Base-by-base conservation (phyloP, 2,113 vertebrate species). In the Tachuris rubrigastra region DNA sequence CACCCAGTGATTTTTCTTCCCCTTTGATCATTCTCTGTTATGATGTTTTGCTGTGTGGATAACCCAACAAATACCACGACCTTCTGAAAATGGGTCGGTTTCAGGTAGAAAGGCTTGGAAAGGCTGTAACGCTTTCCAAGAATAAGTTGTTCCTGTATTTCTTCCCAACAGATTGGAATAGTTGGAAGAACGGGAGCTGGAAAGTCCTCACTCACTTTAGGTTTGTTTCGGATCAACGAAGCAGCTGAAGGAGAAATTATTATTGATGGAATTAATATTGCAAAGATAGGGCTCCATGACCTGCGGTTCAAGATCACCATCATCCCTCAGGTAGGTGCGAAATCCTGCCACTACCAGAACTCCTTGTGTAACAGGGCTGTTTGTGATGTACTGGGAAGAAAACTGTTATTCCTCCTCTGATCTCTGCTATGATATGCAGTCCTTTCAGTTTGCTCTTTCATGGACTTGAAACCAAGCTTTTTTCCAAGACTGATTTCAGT, bases 161-260 rank as follows among this genome's bases (percentile, higher is more conserved):
- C 66, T 89, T 67, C 37, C 59, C 44, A 56, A n/a, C 55, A 99
- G 99, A 98, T 99, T 72, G 99, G 99, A 62, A 99, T 99, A 14
- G 99, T 99, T 81, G 99, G 99, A 13, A 98, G 99, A 63, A 99
- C 99, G 0, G 99, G 99, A 92, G 99, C 99, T 0, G 99, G 99
- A 21, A 99, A 99, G 96, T 99, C 99, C 0, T 99, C 99, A 2
- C 98, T 99, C 9, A 99, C 99, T 4, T 97, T 99, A 72, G 99
- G 99, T 14, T 97, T 99, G 87, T 99, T 99, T 96, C 98, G 99
- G 24, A 99, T 99, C 96, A 99, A 98, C 2, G 99, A 99, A 95
- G 98, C 99, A 5, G 97, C 98, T 0, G 96, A 98, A 82, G 99
- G 99, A 4, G 97, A 98, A 62, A 99, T 99, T 81, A 63, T 98